Evolutionary conservation across 1,140 invertebrate species (phyloP).

Genomic region (Orchesella cincta): DNA sequence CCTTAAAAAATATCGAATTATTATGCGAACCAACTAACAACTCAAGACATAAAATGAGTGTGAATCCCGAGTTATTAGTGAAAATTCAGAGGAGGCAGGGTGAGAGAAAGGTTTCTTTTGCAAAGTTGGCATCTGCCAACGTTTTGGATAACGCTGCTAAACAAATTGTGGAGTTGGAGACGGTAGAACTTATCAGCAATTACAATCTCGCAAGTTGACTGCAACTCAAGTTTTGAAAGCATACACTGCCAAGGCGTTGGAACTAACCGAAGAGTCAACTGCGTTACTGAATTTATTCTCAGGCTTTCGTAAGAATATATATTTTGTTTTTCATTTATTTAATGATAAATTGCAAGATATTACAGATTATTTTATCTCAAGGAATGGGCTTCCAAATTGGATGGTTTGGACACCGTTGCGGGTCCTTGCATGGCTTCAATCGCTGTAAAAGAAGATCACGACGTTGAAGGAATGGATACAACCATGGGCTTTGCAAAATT

Average conservation of each 20-base stretch:
- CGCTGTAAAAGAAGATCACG: constrained; percentile 54
- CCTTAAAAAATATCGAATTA: no score
- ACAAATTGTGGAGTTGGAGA: no score
- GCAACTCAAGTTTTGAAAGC: constrained; percentile 45
- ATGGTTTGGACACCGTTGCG: constrained; percentile 51
- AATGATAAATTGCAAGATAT: neutral
- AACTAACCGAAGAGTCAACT: constrained; percentile 53
- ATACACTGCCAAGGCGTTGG: constrained; percentile 52
- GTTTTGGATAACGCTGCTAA: no score
- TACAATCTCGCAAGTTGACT: constrained; percentile 42
- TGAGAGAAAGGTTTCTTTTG: no score
- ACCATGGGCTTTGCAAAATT: constrained; percentile 55
- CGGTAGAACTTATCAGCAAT: no score
- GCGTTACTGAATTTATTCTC: constrained; percentile 54
- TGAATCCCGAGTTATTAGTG: no score
- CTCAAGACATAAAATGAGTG: no score
- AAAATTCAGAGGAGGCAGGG: no score
- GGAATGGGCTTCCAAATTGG: constrained; percentile 51
- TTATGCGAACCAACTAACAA: no score
- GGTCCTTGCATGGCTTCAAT: constrained; percentile 52
- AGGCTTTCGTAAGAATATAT: constrained; percentile 51
- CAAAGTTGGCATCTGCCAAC: no score
- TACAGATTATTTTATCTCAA: constrained; percentile 11
- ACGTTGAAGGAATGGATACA: constrained; percentile 57
- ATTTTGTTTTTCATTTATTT: neutral